Evolutionary conservation across 2,888 invertebrate species (phyloP).

Genomic region (Parnassius mnemosyne): DNA sequence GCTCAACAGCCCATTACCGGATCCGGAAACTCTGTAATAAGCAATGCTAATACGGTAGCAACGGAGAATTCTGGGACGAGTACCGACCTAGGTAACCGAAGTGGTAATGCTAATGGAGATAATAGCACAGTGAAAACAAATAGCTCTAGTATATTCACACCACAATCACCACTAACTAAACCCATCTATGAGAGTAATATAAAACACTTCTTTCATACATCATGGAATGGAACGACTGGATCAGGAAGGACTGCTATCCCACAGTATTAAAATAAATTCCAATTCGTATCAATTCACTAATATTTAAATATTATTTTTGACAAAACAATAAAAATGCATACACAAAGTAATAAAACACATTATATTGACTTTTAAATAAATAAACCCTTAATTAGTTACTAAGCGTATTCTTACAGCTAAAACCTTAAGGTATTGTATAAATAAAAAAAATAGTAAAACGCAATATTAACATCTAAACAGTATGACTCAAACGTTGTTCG

Average conservation of each 20-base stretch:
- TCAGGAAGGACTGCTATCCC: neutral
- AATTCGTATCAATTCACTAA: constrained; percentile 7
- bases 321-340: constrained; percentile 43
- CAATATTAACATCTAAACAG: constrained; percentile 44
- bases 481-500: constrained; percentile 40
- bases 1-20: constrained; percentile 26
- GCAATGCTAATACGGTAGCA: neutral
- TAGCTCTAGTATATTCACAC: neutral
- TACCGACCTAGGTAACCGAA: constrained; percentile 12
- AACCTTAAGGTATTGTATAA: constrained; percentile 54
- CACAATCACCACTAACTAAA: neutral
- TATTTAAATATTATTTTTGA: constrained; percentile 19
- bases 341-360: constrained; percentile 68
- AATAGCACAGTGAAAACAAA: neutral
- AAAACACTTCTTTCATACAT: constrained; percentile 4
- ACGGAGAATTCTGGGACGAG: constrained; percentile 1
- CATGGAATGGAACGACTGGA: neutral
- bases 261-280: constrained; percentile 4
- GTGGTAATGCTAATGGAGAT: constrained; percentile 3
- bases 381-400: constrained; percentile 66
- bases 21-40: neutral
- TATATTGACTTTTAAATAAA: constrained; percentile 80
- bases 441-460: constrained; percentile 63
- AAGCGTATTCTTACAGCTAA: constrained; percentile 71
- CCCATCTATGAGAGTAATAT: neutral